Evolutionary conservation across 2,113 vertebrate genomes (phyloP).

Genomic region (Myrmecophaga tridactyla): DNA sequence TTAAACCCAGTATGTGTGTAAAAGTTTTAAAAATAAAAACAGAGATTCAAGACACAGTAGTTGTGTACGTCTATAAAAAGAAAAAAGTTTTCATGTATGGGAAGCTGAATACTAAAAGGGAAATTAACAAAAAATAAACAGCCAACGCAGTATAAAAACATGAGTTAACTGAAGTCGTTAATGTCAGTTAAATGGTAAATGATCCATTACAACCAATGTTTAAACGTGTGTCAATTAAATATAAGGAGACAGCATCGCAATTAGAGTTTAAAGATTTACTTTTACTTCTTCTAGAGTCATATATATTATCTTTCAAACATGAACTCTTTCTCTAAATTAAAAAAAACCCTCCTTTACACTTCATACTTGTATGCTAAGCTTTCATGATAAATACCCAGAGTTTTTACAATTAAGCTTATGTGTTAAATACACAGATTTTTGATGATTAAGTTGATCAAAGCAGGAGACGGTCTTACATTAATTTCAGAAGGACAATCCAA

Average conservation of each 20-base stretch:
- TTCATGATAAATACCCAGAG: not conserved
- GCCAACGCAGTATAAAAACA: conserved; percentile 68
- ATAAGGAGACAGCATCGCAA: conserved; percentile 67
- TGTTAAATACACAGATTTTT: conserved; percentile 9
- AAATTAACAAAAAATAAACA: conserved; percentile 81
- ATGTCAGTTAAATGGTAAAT: conserved; percentile 78
- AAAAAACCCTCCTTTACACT: conserved; percentile 21
- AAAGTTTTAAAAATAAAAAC: conserved; percentile 81
- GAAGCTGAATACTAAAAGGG: conserved; percentile 67
- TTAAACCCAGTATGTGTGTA: conserved; percentile 72
- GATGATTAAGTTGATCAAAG: conserved; percentile 11
- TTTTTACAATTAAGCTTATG: conserved; percentile 24
- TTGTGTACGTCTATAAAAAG: conserved; percentile 67
- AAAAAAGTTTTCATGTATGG: conserved; percentile 67
- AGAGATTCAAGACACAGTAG: conserved; percentile 64
- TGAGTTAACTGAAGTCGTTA: conserved; percentile 73
- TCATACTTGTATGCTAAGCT: not conserved
- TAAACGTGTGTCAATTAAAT: conserved; percentile 77
- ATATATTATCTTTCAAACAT: conserved; percentile 17
- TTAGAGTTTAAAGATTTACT: conserved; percentile 72
- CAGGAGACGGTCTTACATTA: not conserved
- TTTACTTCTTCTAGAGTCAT: conserved; percentile 63
- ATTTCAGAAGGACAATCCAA: not conserved
- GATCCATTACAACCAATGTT: conserved; percentile 68
- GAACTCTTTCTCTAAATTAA: not conserved